Evolutionary conservation across 2,888 invertebrate species (phyloP).

Genomic region (Chironomus tentans): DNA sequence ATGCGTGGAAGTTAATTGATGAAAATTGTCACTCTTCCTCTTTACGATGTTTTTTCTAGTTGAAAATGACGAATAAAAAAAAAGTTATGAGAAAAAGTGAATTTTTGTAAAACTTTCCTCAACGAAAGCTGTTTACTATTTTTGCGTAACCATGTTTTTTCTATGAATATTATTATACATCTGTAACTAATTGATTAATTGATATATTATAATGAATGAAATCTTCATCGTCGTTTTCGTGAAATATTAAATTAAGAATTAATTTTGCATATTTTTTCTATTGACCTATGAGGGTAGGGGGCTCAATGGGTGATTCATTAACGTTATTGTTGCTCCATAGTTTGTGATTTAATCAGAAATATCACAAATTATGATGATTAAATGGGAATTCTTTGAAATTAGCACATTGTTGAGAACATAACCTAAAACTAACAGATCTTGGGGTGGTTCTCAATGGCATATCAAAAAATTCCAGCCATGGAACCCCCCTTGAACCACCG

Average conservation of each 20-base stretch:
- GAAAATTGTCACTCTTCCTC: not conserved
- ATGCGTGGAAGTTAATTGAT: no score
- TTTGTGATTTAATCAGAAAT: no score
- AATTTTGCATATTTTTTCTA: not conserved
- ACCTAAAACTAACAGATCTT: no score
- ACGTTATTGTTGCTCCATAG: no score
- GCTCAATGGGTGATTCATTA: no score
- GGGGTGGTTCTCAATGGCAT: no score
- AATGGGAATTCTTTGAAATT: no score
- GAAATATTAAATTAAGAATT: not conserved
- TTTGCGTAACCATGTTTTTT: slow-evolving; percentile 1
- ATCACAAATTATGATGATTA: no score
- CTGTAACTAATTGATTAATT: not conserved
- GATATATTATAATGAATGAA: not conserved
- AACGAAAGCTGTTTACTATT: slow-evolving; percentile 6
- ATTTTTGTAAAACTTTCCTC: not conserved
- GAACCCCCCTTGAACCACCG: no score
- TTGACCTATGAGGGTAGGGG: not conserved
- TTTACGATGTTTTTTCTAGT: not conserved
- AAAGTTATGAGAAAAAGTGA: not conserved
- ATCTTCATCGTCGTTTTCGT: not conserved
- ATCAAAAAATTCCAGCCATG: no score
- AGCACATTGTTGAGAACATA: no score
- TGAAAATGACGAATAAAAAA: not conserved
- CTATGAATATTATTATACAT: not conserved